Percentiles rank a stretch among this genome's conserved stretches.
Evolutionary conservation across 1,140 invertebrate genomes (phyloP).

Genomic region (Aphidius ervi): DNA sequence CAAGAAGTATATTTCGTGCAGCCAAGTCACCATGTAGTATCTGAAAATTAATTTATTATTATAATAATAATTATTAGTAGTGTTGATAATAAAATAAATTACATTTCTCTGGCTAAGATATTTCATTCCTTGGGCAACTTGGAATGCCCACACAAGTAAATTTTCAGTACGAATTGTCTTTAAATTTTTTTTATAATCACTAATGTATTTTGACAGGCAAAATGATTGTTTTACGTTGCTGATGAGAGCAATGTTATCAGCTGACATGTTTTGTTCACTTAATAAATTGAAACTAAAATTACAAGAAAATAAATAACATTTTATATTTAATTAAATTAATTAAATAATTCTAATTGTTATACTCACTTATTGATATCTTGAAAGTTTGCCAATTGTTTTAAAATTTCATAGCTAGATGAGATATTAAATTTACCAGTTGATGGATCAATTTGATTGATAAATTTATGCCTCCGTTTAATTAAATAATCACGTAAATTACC

Average conservation of each 20-base stretch:
- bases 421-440: no score
- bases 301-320: slow-evolving; percentile 55
- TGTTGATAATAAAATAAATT: no score
- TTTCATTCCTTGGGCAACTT: slow-evolving; percentile 64
- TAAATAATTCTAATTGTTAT: slow-evolving; percentile 28
- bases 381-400: no score
- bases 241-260: slow-evolving; percentile 45
- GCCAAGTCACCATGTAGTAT: slow-evolving; percentile 94
- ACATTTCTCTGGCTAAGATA: slow-evolving; percentile 64
- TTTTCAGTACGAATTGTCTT: no score
- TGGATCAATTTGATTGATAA: no score
- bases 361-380: slow-evolving; percentile 41
- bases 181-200: no score
- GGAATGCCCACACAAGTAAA: no score
- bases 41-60: slow-evolving; percentile 40
- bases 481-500: no score
- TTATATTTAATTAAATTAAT: slow-evolving; percentile 40
- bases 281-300: slow-evolving; percentile 41
- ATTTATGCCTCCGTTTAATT: no score
- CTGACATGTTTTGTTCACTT: slow-evolving; percentile 34
- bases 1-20: slow-evolving; percentile 90
- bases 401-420: no score
- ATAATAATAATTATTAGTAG: no score
- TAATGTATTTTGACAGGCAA: slow-evolving; percentile 30
- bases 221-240: slow-evolving; percentile 66